These are phyloP conservation scores for Labia minor DNA, from an alignment of 2,888 invertebrate genomes.

Conservation along the genomic window DNA sequence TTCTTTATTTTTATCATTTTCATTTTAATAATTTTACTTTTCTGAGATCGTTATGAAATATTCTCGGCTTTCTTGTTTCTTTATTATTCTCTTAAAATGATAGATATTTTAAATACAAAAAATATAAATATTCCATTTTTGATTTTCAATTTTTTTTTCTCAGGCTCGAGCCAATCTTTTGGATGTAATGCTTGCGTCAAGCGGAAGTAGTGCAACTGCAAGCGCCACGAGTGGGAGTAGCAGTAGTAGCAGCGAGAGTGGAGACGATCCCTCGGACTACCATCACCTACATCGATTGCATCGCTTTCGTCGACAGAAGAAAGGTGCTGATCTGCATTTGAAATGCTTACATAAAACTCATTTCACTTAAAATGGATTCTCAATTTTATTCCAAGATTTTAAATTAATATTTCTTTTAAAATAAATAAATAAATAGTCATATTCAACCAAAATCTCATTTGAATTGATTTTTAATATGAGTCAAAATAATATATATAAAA, in stretches of 20 bases:
- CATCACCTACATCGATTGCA: conserved; percentile 57
- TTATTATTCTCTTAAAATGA: not conserved
- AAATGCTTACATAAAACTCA: not conserved
- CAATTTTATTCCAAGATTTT: too few species aligned
- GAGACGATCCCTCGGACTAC: conserved; percentile 51
- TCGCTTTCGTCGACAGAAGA: conserved; percentile 61
- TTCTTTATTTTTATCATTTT: too few species aligned
- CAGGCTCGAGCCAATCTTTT: conserved; percentile 64
- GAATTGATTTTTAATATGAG: too few species aligned
- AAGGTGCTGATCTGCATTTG: conserved; percentile 43
- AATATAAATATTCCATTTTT: conserved; percentile 19
- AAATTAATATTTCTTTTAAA: too few species aligned
- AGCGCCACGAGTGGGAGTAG: conserved; percentile 49
- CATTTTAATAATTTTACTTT: too few species aligned
- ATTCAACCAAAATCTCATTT: too few species aligned
- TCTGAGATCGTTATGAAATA: too few species aligned
- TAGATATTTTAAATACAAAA: conserved; percentile 18
- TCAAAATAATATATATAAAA: too few species aligned
- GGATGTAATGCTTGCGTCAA: conserved; percentile 67
- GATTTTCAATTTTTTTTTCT: conserved; percentile 16
- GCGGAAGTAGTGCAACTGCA: conserved; percentile 34
- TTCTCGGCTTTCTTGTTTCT: not conserved
- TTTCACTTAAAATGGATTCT: too few species aligned
- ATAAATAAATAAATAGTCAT: too few species aligned
- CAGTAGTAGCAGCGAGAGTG: conserved; percentile 48